Percentiles rank a stretch among this genome's conserved stretches.
These are phyloP conservation scores for Neodon shergylaensis DNA, from an alignment of 2,113 vertebrate genomes.

Conservation along the genomic window DNA sequence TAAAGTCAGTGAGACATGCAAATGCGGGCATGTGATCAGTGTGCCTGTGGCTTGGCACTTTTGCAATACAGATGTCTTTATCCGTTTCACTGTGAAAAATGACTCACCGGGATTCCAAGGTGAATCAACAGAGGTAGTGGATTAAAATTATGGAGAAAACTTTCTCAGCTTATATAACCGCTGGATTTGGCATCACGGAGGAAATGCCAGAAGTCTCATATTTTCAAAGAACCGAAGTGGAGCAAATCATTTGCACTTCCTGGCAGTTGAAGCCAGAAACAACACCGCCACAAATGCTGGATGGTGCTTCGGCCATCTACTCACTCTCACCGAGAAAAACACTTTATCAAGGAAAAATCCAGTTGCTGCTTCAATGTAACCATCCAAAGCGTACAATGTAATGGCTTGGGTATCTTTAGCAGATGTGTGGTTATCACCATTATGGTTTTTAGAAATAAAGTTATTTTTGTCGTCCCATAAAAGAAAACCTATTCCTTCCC, in stretches of 20 bases:
- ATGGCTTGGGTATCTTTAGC: neutral
- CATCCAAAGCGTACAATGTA: neutral
- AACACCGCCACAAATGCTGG: neutral
- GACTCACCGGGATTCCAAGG: neutral
- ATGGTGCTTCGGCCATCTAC: neutral
- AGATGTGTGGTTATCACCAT: neutral
- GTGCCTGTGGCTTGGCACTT: neutral
- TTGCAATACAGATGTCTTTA: neutral
- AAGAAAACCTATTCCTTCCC: neutral
- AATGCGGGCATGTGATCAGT: too few species aligned
- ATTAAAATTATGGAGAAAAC: conserved; percentile 1
- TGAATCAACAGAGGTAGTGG: neutral
- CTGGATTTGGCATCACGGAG: neutral
- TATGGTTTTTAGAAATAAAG: neutral
- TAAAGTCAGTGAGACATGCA: neutral
- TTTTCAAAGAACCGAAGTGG: neutral
- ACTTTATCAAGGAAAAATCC: neutral
- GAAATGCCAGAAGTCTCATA: neutral
- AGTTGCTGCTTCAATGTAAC: neutral
- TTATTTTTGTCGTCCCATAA: neutral
- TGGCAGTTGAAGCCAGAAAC: neutral
- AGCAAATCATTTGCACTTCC: neutral
- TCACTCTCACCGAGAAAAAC: neutral
- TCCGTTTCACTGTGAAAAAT: neutral
- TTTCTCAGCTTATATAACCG: neutral